These are phyloP conservation scores for Iguana delicatissima DNA, from an alignment of 2,797 vertebrate genomes.

Conservation along the genomic window DNA sequence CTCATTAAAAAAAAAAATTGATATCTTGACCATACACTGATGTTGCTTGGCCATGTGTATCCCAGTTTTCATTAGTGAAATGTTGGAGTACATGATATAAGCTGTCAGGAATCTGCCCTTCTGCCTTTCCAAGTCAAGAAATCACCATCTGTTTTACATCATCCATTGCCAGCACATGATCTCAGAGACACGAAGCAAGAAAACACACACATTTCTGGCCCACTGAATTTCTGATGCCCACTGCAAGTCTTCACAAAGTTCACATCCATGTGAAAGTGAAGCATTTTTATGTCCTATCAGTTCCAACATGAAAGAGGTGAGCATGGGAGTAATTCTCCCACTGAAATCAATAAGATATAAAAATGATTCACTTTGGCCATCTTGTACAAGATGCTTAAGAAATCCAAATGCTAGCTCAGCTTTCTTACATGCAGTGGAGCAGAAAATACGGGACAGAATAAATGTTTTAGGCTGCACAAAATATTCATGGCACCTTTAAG, in stretches of 20 bases:
- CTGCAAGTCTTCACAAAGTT: neutral
- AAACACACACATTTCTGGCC: neutral
- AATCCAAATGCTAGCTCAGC: neutral
- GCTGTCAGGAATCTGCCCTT: neutral
- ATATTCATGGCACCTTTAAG: neutral
- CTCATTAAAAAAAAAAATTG: too few relatives aligned
- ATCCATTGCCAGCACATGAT: neutral
- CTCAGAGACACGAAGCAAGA: neutral
- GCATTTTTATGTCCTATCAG: neutral
- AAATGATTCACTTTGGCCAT: neutral
- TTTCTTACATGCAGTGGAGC: neutral
- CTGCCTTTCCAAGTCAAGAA: neutral
- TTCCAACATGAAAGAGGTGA: neutral
- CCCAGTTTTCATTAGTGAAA: too few relatives aligned
- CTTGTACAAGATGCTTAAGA: neutral
- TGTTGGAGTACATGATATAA: neutral
- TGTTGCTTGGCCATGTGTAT: too few relatives aligned
- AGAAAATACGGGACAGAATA: neutral
- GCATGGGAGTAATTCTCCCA: neutral
- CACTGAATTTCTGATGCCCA: too few relatives aligned
- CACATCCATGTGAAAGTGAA: neutral
- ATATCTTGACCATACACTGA: too few relatives aligned
- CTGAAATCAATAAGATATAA: constrained; percentile 14
- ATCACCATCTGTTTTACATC: neutral
- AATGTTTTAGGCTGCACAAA: neutral